Evolutionary conservation across 2,888 invertebrate species (phyloP).

Genomic region (Aethes cnicana): DNA sequence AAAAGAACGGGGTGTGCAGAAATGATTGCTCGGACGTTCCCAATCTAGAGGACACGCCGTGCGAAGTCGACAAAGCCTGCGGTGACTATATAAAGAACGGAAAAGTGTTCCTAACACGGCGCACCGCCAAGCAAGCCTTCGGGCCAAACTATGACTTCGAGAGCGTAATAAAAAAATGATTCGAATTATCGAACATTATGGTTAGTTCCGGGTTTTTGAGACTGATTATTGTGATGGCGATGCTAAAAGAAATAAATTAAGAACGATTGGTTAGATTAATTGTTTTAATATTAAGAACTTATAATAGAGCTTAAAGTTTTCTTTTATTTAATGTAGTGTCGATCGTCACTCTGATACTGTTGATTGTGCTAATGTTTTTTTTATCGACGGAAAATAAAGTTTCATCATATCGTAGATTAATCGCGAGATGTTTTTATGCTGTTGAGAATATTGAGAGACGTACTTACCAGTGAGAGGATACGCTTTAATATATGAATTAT

Average conservation of each 20-base stretch:
- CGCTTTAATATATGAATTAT: constrained; percentile 54
- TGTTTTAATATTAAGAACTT: constrained; percentile 27
- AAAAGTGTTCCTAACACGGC: constrained; percentile 62
- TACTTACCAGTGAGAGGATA: constrained; percentile 57
- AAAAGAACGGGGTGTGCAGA: constrained; percentile 47
- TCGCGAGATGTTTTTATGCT: constrained; percentile 32
- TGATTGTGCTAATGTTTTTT: constrained; percentile 29
- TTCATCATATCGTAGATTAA: constrained; percentile 63
- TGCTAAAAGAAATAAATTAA: constrained; percentile 33
- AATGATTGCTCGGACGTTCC: constrained; percentile 46
- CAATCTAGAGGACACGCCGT: constrained; percentile 56
- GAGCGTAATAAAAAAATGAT: constrained; percentile 73
- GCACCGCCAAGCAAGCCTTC: constrained; percentile 58
- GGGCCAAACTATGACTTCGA: constrained; percentile 61
- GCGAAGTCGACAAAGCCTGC: constrained; percentile 58
- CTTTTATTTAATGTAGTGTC: constrained; percentile 26
- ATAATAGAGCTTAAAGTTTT: constrained; percentile 29
- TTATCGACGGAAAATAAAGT: constrained; percentile 47
- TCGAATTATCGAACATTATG: constrained; percentile 49
- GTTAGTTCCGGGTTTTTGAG: constrained; percentile 63
- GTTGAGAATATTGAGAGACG: constrained; percentile 48
- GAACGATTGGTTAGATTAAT: constrained; percentile 28
- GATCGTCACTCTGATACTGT: constrained; percentile 27
- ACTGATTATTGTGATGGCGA: constrained; percentile 75
- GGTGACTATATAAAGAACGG: constrained; percentile 65